Evolutionary conservation across 2,888 invertebrate species (phyloP).

Genomic region (Melieria omissa): DNA sequence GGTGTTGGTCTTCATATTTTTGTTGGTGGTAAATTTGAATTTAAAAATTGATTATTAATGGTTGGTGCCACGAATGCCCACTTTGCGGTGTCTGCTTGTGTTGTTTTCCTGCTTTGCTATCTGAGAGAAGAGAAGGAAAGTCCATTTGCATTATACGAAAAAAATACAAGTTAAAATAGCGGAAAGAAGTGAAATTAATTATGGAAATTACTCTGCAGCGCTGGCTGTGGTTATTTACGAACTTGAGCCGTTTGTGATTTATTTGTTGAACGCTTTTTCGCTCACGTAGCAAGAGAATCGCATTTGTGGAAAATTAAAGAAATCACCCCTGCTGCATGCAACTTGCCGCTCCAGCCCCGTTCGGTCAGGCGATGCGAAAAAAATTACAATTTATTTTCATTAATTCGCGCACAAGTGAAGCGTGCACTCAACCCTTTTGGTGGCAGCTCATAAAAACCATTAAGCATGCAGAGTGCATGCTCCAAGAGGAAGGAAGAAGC

Average conservation of each 20-base stretch:
- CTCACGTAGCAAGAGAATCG: background rate
- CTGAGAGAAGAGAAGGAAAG: background rate
- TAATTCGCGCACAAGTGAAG: slow-evolving; percentile 21
- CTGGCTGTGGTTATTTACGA: slow-evolving; percentile 46
- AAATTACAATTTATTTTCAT: slow-evolving; percentile 38
- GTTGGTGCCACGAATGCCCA: slow-evolving; percentile 11
- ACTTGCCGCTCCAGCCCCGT: slow-evolving; percentile 2
- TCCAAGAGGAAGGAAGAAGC: slow-evolving; percentile 15
- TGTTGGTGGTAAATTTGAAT: slow-evolving; percentile 21
- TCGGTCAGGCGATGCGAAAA: slow-evolving; percentile 16
- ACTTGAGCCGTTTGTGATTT: slow-evolving; percentile 43
- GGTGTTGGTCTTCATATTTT: slow-evolving; percentile 5
- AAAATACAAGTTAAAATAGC: slow-evolving; percentile 48
- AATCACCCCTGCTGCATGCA: slow-evolving; percentile 3
- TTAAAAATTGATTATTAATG: slow-evolving; percentile 46
- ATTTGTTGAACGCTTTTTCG: slow-evolving; percentile 26
- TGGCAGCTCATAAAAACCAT: slow-evolving; percentile 22
- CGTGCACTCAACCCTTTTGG: slow-evolving; percentile 21
- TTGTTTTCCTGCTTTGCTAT: slow-evolving; percentile 39
- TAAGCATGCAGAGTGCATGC: slow-evolving; percentile 27
- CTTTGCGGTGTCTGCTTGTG: background rate
- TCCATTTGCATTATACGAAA: slow-evolving; percentile 46
- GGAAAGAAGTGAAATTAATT: slow-evolving; percentile 58
- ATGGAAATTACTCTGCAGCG: slow-evolving; percentile 59
- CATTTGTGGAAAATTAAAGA: slow-evolving; percentile 3